phyloP scores from a whole-genome alignment of 2,888 invertebrate species.

The Pinctada fucata region DNA sequence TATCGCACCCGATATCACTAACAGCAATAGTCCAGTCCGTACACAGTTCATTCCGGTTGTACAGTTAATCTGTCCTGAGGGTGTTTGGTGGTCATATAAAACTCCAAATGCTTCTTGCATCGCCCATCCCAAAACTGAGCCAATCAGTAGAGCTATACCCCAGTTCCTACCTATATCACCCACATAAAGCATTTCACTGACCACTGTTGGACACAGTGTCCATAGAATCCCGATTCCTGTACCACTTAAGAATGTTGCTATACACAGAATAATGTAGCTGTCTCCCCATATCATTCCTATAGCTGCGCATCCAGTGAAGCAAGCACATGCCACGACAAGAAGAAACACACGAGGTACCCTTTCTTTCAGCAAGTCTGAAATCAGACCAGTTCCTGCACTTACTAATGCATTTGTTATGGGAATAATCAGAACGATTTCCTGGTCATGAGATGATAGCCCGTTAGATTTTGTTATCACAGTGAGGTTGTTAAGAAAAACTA shows the following conservation, averaged over 20 bases:
- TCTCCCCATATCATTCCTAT: slow-evolving; percentile 41
- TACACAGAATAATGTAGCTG: slow-evolving; percentile 33
- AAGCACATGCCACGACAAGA: slow-evolving; percentile 34
- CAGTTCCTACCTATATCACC: slow-evolving; percentile 54
- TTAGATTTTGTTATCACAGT: slow-evolving; percentile 45
- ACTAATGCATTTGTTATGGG: slow-evolving; percentile 51
- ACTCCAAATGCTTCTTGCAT: slow-evolving; percentile 50
- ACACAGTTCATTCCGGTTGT: slow-evolving; percentile 52
- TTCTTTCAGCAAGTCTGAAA: slow-evolving; percentile 49
- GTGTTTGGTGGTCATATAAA: slow-evolving; percentile 46
- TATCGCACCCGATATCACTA: slow-evolving; percentile 33
- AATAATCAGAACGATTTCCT: slow-evolving; percentile 44
- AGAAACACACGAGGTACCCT: slow-evolving; percentile 46
- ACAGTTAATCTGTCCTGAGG: slow-evolving; percentile 7
- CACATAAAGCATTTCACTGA: slow-evolving; percentile 51
- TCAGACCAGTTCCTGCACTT: slow-evolving; percentile 44
- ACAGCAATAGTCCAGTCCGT: slow-evolving; percentile 40
- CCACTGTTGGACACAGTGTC: slow-evolving; percentile 49
- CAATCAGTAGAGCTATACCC: slow-evolving; percentile 53
- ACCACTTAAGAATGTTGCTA: slow-evolving; percentile 49
- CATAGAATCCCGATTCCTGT: slow-evolving; percentile 47
- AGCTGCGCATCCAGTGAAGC: slow-evolving; percentile 36
- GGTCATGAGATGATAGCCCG: slow-evolving; percentile 38
- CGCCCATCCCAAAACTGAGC: slow-evolving; percentile 45
- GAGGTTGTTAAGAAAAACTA: slow-evolving; percentile 51